A percentile compares a stretch with the other conserved stretches of the same genome.
phyloP scores from a whole-genome alignment of 2,113 vertebrate genomes.

The Rhinichthys klamathensis region DNA sequence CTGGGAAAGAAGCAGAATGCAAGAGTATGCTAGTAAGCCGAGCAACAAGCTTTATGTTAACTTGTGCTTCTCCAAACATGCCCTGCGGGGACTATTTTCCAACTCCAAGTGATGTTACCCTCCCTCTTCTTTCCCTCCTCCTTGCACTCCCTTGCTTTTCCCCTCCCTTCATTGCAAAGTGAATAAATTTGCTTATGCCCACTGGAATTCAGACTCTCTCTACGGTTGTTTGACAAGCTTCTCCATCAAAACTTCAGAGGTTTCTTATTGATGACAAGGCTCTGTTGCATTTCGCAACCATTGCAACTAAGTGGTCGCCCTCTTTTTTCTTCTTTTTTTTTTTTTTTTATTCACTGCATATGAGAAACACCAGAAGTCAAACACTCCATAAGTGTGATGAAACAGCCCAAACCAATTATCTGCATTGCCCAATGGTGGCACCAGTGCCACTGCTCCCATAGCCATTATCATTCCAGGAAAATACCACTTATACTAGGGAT shows the following conservation, averaged over 20 bases:
- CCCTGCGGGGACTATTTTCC: constrained; percentile 62
- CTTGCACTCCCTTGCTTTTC: constrained; percentile 8
- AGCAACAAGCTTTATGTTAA: constrained; percentile 71
- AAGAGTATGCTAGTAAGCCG: constrained; percentile 60
- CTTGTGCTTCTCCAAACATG: constrained; percentile 74
- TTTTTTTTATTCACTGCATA: not conserved
- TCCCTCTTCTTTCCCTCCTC: constrained; percentile 36
- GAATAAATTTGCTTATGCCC: constrained; percentile 72
- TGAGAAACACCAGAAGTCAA: not conserved
- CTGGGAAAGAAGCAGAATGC: not conserved
- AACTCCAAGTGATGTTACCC: constrained; percentile 51
- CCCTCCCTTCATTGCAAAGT: constrained; percentile 46
- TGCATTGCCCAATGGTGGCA: not conserved
- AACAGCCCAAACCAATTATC: not conserved
- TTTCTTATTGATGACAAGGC: constrained; percentile 25
- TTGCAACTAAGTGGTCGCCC: not conserved
- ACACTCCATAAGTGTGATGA: not conserved
- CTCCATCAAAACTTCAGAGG: constrained; percentile 4
- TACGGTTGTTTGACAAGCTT: constrained; percentile 54
- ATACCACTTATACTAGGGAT: not conserved
- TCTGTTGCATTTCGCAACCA: not conserved
- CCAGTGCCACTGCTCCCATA: not conserved
- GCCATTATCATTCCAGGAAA: not conserved
- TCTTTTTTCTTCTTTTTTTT: not conserved
- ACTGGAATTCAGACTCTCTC: constrained; percentile 59